Evolutionary conservation across 1,140 invertebrate species (phyloP).

Genomic region (Pygmarrhopalites habei): DNA sequence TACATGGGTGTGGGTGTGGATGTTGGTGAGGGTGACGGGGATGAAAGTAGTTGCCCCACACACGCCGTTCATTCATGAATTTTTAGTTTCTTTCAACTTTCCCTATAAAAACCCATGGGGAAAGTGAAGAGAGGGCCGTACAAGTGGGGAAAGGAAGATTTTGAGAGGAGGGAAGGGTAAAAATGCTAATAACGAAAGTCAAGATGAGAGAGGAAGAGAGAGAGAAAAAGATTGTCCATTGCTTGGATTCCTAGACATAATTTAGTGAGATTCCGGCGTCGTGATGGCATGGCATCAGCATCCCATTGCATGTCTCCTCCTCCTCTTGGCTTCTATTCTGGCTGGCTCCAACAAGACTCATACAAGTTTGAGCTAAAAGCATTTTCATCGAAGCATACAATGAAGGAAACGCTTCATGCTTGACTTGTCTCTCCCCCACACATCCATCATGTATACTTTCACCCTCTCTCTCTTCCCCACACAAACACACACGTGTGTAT

Average conservation of each 20-base stretch:
- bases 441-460: not conserved
- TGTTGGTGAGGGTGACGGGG: too few relatives aligned
- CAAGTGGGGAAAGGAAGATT: not conserved
- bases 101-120: too few relatives aligned
- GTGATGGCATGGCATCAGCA: slow-evolving; percentile 6
- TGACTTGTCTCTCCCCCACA: slow-evolving; percentile 15
- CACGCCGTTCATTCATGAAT: too few relatives aligned
- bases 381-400: slow-evolving; percentile 25
- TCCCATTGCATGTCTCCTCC: not conserved
- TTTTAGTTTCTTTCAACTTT: too few relatives aligned
- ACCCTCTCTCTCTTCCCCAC: not conserved
- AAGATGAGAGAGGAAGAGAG: slow-evolving; percentile 9
- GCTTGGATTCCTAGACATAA: slow-evolving; percentile 30
- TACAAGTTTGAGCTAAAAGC: slow-evolving; percentile 28
- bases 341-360: too few relatives aligned
- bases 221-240: slow-evolving; percentile 25
- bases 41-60: too few relatives aligned
- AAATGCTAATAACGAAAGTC: slow-evolving; percentile 28
- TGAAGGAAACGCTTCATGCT: slow-evolving; percentile 32
- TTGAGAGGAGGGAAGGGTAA: slow-evolving; percentile 4
- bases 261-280: slow-evolving; percentile 33
- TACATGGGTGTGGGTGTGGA: too few relatives aligned
- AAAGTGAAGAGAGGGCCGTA: too few relatives aligned
- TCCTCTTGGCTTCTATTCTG: slow-evolving; percentile 3
- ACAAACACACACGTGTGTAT: slow-evolving; percentile 1